These are phyloP conservation scores for Cotesia typhae DNA, from an alignment of 1,140 invertebrate genomes.

Conservation along the genomic window DNA sequence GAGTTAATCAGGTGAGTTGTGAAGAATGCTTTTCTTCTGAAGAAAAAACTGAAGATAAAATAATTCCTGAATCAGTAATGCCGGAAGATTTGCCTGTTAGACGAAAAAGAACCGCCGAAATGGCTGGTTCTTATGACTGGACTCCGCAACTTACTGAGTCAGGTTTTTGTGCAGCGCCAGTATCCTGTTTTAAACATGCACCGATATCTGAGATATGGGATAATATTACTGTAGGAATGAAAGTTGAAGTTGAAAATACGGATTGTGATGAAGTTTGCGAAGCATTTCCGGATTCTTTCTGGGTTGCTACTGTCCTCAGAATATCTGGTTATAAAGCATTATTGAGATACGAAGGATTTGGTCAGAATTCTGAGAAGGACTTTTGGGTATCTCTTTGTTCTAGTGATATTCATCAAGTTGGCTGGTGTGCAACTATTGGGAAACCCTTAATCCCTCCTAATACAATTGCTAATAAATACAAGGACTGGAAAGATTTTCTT, in stretches of 20 bases:
- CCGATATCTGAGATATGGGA: slow-evolving; percentile 93
- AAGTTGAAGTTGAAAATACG: slow-evolving; percentile 93
- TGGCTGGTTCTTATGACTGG: slow-evolving; percentile 84
- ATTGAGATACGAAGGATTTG: slow-evolving; percentile 93
- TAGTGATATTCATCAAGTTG: slow-evolving; percentile 92
- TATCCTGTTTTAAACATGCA: slow-evolving; percentile 89
- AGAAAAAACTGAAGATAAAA: slow-evolving; percentile 30
- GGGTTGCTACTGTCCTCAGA: slow-evolving; percentile 92
- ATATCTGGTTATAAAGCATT: slow-evolving; percentile 93
- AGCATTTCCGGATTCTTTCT: slow-evolving; percentile 85
- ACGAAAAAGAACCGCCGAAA: slow-evolving; percentile 67
- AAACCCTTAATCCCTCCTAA: slow-evolving; percentile 94
- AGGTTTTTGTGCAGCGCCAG: slow-evolving; percentile 85
- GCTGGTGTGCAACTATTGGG: slow-evolving; percentile 95
- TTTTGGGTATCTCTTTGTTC: slow-evolving; percentile 97
- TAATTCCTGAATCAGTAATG: slow-evolving; percentile 54
- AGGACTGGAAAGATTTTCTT: slow-evolving; percentile 95
- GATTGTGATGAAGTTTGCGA: slow-evolving; percentile 84
- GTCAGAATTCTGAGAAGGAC: slow-evolving; percentile 84
- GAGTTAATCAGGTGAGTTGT: slow-evolving; percentile 42
- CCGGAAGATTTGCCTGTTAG: slow-evolving; percentile 63
- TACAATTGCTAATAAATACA: slow-evolving; percentile 89
- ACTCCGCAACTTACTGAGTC: slow-evolving; percentile 77
- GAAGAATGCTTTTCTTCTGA: neutral
- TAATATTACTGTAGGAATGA: slow-evolving; percentile 92